These are phyloP conservation scores for Hirudo medicinalis DNA, from an alignment of 1,140 invertebrate species.

Conservation along the genomic window DNA sequence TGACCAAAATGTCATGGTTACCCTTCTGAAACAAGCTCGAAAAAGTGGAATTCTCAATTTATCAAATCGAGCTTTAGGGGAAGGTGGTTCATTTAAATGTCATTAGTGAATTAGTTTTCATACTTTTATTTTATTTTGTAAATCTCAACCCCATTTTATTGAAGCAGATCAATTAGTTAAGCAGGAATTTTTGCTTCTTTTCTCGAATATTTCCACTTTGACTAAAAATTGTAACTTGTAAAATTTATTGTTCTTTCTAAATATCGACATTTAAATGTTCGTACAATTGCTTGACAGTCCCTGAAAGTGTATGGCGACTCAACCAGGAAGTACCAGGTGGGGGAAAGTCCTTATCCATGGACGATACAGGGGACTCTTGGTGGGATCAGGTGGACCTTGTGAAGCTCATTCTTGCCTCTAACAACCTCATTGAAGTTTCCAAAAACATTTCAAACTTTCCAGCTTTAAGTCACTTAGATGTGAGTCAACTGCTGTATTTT, in stretches of 20 bases:
- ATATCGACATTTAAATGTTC: neutral
- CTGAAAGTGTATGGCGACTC: slow-evolving; percentile 63
- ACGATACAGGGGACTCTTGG: slow-evolving; percentile 59
- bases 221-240: neutral
- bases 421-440: neutral
- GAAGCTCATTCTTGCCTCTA: slow-evolving; percentile 6
- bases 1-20: neutral
- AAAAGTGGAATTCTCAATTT: slow-evolving; percentile 2
- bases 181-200: neutral
- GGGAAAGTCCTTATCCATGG: slow-evolving; percentile 47
- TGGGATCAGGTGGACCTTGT: slow-evolving; percentile 57
- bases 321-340: slow-evolving; percentile 58
- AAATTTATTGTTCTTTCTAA: neutral
- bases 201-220: neutral
- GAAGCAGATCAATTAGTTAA: neutral
- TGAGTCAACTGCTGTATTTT: neutral
- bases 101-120: too few relatives aligned
- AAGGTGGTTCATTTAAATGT: neutral
- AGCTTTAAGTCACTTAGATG: neutral
- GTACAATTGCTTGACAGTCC: slow-evolving; percentile 49
- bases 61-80: neutral
- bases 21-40: slow-evolving; percentile 3
- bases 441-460: neutral
- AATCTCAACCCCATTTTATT: neutral
- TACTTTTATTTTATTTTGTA: too few relatives aligned